Conservation (phyloP, 2,888 invertebrate species). For the Griposia aprilina region DNA sequence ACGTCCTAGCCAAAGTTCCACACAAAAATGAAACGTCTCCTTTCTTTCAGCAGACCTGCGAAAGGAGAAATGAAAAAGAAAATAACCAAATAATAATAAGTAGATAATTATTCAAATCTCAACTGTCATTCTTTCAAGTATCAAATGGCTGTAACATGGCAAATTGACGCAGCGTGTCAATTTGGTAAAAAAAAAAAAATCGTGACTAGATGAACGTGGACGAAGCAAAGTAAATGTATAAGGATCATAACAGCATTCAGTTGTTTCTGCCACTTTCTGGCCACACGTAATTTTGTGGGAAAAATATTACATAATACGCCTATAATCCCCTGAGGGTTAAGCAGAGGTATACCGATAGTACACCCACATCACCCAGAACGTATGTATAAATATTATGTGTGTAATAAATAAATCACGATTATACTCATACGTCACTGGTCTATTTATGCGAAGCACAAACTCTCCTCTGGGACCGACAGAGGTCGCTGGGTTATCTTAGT, state of each 20-base stretch:
- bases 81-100: too few relatives aligned
- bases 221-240: neutral
- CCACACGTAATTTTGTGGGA: neutral
- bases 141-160: neutral
- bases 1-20: too few relatives aligned
- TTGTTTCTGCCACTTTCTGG: neutral
- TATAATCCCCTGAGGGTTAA: neutral
- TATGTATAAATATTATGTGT: neutral
- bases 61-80: too few relatives aligned
- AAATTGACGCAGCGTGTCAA: neutral
- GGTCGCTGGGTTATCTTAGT: slow-evolving; percentile 60
- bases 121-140: neutral
- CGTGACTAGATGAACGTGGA: neutral
- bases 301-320: neutral
- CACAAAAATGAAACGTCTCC: too few relatives aligned
- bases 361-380: neutral
- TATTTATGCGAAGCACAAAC: slow-evolving; percentile 38
- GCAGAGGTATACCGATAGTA: neutral
- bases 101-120: neutral
- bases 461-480: slow-evolving; percentile 20
- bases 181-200: too few relatives aligned
- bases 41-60: too few relatives aligned
- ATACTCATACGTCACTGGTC: slow-evolving; percentile 46
- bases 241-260: neutral
- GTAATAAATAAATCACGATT: slow-evolving; percentile 14